Percentiles rank a stretch among this genome's conserved stretches.
These are phyloP conservation scores for Chlorops oryzae DNA, from an alignment of 1,140 invertebrate genomes.

Conservation along the genomic window DNA sequence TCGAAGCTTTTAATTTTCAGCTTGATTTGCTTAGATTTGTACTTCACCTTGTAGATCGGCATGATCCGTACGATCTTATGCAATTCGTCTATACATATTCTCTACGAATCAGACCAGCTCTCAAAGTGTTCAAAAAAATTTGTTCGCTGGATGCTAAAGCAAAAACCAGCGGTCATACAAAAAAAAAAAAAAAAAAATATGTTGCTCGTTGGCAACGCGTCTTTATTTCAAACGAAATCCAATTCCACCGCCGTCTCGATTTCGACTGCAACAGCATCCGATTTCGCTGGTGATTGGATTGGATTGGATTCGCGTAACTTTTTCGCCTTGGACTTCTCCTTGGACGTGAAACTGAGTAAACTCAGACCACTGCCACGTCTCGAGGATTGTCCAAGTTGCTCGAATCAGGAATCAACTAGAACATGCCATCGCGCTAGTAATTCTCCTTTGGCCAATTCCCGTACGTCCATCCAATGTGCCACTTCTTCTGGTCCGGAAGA, in stretches of 20 bases:
- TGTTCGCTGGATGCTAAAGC: no score
- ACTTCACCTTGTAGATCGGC: no score
- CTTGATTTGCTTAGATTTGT: no score
- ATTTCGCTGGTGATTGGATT: conserved; percentile 24
- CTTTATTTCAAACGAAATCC: conserved; percentile 46
- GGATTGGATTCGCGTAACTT: conserved; percentile 11
- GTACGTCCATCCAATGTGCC: conserved; percentile 92
- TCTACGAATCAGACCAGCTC: no score
- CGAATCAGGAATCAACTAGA: conserved; percentile 53
- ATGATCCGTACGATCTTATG: no score
- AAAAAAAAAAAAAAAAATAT: no score
- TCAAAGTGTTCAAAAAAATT: no score
- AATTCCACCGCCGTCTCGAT: conserved; percentile 43
- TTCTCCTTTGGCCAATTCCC: conserved; percentile 50
- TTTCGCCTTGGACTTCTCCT: conserved; percentile 41
- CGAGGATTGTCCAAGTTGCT: conserved; percentile 43
- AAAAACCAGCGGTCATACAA: no score
- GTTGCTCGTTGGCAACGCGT: no score
- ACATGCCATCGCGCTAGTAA: conserved; percentile 63
- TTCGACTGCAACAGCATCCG: conserved; percentile 41
- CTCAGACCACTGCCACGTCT: conserved; percentile 34
- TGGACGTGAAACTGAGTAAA: conserved; percentile 32
- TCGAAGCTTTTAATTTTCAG: no score
- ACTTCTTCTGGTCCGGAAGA: conserved; percentile 86
- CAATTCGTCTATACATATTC: no score